Conservation (phyloP, 2,888 invertebrate species). For the Acrobasis consociella region DNA sequence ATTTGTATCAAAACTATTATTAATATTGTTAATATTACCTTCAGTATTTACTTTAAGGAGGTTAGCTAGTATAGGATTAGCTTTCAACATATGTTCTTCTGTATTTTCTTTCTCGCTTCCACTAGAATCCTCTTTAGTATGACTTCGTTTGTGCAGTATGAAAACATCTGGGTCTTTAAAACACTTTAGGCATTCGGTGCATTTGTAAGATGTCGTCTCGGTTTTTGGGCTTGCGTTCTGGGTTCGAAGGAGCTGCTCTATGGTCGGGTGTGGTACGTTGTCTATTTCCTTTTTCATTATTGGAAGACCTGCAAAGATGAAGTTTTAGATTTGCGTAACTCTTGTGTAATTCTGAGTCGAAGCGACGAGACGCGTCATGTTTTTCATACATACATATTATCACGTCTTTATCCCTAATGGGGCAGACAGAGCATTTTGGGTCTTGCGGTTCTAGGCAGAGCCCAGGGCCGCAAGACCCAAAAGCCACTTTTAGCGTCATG, state of each 20-base stretch:
- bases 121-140: conserved; percentile 35
- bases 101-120: conserved; percentile 56
- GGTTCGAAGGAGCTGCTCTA: conserved; percentile 14
- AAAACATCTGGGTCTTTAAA: conserved; percentile 76
- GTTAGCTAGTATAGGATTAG: conserved; percentile 72
- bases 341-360: too few relatives aligned
- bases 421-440: too few relatives aligned
- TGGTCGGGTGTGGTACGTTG: background rate
- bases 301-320: background rate
- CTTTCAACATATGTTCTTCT: conserved; percentile 46
- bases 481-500: too few relatives aligned
- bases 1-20: conserved; percentile 42
- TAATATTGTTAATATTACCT: conserved; percentile 34
- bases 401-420: too few relatives aligned
- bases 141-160: conserved; percentile 59
- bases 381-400: too few relatives aligned
- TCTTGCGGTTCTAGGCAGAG: too few relatives aligned
- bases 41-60: conserved; percentile 47
- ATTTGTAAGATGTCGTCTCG: conserved; percentile 49
- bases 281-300: background rate
- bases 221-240: conserved; percentile 20
- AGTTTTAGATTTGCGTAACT: conserved; percentile 10
- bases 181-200: conserved; percentile 66
- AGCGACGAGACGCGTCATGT: too few relatives aligned
- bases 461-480: too few relatives aligned